Evolutionary conservation across 2,113 vertebrate species (phyloP), one percentile per base, ranked within the genome.

Genomic region (Ginglymostoma cirratum): DNA sequence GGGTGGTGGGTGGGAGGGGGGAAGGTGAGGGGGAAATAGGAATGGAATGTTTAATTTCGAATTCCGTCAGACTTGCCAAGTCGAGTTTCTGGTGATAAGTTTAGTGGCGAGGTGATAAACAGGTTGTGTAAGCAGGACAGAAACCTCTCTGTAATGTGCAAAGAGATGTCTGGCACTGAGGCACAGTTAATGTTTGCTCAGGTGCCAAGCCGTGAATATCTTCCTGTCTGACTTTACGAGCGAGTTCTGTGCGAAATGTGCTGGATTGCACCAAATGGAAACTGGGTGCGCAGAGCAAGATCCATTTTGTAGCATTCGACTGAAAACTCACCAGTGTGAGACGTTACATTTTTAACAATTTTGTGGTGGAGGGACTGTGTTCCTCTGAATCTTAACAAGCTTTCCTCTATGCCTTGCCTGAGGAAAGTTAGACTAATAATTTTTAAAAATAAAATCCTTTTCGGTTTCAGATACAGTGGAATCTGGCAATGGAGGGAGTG

Each of bases 31-130:
- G 93, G 10, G 65, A 30, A 48, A 23, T 24, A 24, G 66, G 70
- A 95, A 21, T 70, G 93, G 21, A 95, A 72, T 95, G 66, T 95
- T 95, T 95, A 30, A 95, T 95, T 70, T 72, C 24, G 70, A 69
- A 95, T 48, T 95, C 67, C 67, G 42, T 48, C 42, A 5, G 38
- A 5, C 0, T 30, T 70, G 66, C 93, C 93, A 72, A 30, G 17
- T 72, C 3, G 21, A 45, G 42, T 45, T 70, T 15, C 12, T 95
- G 93, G 93, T 48, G 67, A 95, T 72, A 95, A 5, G 2, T 95
- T 72, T 72, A 42, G 67, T 67, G 67, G 38, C 27, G 10, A 48
- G 93, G 38, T 95, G 67, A 72, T 95, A 48, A 72, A 95, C 67
- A 48, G 67, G 67, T 95, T 95, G 38, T 95, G 93, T 95, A 21